phyloP scores from a whole-genome alignment of 35 echinoderm and acorn worm species.

The Ophioderma brevispina region DNA sequence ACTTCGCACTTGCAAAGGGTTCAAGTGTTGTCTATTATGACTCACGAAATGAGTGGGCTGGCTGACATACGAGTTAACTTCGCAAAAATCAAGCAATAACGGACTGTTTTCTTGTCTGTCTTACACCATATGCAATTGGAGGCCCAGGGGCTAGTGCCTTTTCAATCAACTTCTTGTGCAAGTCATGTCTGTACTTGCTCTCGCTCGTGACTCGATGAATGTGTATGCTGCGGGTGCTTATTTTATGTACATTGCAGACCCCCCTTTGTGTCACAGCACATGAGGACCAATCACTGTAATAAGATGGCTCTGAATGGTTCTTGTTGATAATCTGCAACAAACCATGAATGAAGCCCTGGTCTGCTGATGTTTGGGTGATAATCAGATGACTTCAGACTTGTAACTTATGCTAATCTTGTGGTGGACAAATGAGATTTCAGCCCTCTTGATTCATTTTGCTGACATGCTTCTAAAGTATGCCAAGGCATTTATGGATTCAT shows the following conservation, averaged over 20 bases:
- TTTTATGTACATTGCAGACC: not conserved
- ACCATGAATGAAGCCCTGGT: no score
- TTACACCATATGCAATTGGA: slow-evolving; percentile 26
- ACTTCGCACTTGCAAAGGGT: slow-evolving; percentile 35
- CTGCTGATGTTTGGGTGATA: no score
- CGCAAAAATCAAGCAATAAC: slow-evolving; percentile 60
- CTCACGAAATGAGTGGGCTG: slow-evolving; percentile 62
- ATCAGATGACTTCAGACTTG: no score
- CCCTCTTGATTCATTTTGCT: not conserved
- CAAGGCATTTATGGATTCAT: no score
- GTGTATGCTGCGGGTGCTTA: slow-evolving; percentile 15
- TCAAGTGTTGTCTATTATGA: slow-evolving; percentile 67
- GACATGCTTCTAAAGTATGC: no score
- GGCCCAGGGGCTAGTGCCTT: slow-evolving; percentile 18
- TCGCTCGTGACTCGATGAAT: slow-evolving; percentile 37
- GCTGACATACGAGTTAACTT: slow-evolving; percentile 45
- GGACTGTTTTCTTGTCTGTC: not conserved
- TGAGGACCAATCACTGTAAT: no score
- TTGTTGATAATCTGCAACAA: no score
- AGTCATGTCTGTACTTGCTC: slow-evolving; percentile 39
- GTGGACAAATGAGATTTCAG: not conserved
- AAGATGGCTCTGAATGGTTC: no score
- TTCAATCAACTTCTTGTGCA: not conserved
- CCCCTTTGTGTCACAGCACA: no score
- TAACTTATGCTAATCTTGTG: slow-evolving; percentile 12